These are phyloP conservation scores for Harmothoe impar DNA, from an alignment of 2,888 invertebrate genomes.

Conservation along the genomic window DNA sequence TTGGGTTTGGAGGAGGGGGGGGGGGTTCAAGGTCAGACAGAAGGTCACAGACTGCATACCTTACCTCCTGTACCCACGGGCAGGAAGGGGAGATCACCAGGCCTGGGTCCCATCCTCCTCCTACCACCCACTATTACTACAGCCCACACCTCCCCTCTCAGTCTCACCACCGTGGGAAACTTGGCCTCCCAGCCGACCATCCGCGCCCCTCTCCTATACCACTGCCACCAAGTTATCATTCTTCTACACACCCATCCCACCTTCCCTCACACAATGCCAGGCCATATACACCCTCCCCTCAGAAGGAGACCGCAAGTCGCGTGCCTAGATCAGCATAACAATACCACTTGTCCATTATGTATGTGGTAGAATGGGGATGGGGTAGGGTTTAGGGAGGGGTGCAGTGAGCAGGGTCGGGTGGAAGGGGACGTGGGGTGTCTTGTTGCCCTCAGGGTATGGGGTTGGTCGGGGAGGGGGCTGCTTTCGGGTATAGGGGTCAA, in stretches of 20 bases:
- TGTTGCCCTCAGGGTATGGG: background rate
- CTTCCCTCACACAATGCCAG: background rate
- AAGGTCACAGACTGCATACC: conserved; percentile 21
- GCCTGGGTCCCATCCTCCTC: background rate
- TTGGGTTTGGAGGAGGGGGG: background rate
- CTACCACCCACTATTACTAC: background rate
- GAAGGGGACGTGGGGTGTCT: background rate
- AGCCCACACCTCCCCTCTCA: background rate
- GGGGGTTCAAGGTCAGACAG: background rate
- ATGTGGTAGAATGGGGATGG: background rate
- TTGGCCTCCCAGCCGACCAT: background rate
- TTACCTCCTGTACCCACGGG: conserved; percentile 24
- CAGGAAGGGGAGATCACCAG: background rate
- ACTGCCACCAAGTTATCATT: conserved; percentile 24
- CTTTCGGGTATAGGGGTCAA: background rate
- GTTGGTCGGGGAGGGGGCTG: background rate
- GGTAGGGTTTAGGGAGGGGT: conserved; percentile 23
- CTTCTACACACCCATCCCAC: background rate
- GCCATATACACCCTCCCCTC: conserved; percentile 17
- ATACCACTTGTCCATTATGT: conserved; percentile 50
- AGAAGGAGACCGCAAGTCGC: background rate
- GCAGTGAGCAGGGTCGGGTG: background rate
- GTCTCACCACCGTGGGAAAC: conserved; percentile 43
- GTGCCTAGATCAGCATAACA: conserved; percentile 53
- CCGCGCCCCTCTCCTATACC: background rate